Evolutionary conservation across 1,140 invertebrate genomes (phyloP), one percentile per base, ranked within the genome.

Genomic region (Lanistes nyassanus): DNA sequence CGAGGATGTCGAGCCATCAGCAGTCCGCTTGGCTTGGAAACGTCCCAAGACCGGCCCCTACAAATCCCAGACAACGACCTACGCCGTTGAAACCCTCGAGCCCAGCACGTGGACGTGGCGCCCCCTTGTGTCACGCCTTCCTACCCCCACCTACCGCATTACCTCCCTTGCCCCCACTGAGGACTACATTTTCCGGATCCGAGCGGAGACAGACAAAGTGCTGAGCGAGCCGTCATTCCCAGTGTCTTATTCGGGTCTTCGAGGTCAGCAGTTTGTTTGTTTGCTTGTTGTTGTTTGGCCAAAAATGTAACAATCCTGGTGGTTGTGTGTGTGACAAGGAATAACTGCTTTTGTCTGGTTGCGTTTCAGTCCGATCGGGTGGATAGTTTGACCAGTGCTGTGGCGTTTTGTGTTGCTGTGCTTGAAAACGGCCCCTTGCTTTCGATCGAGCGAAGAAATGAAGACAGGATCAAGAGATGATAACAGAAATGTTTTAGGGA

Each of bases 201-300:
- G 97, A 91, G 97, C 97, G 74, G 96, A 98, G 89, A 98, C 98
- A 88, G 94, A 97, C 85, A 97, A 97, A 85, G 97, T 96, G 58
- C 93, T 94, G 65, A 97, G 96, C 16, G 97, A 98, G 81, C 96
- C 97, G 11, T 83, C 85, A 19, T 73, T 84, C 31, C 82, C 84
- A 29, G 76, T 85, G 21, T 82, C 84, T 19, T 77, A 82, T 47
- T 82, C 80, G 60, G 80, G 74, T 70, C 74, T 56, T 21, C 79
- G 77, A 80, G 73, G 82, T 83, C 73, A 82, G 79, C 66, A 21
- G 34, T n/a, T n/a, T n/a, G n/a, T n/a, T n/a, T n/a, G n/a, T n/a
- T n/a, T n/a, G n/a, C n/a, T n/a, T n/a, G n/a, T n/a, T n/a, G n/a
- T n/a, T n/a, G n/a, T n/a, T n/a, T n/a, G n/a, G n/a, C n/a, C n/a